phyloP scores from a whole-genome alignment of 2,888 invertebrate genomes.

The Eucera pruinosa region DNA sequence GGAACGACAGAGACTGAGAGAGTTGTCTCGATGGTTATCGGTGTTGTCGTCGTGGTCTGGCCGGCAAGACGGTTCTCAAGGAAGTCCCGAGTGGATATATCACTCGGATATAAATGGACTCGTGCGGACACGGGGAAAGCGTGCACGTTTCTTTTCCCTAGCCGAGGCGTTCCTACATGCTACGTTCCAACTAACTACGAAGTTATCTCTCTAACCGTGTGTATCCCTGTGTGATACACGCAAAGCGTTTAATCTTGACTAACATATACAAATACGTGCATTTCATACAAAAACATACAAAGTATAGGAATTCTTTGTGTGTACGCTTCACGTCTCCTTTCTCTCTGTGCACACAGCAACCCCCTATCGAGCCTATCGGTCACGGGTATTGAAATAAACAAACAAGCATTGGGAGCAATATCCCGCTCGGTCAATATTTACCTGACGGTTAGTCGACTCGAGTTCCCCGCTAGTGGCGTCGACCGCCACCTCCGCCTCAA shows the following conservation, averaged over 20 bases:
- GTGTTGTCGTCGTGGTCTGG: conserved; percentile 32
- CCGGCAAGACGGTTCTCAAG: conserved; percentile 15
- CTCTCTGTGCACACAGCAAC: conserved; percentile 55
- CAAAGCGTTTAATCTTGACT: not conserved
- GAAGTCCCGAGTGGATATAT: conserved; percentile 46
- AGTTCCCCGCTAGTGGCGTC: conserved; percentile 63
- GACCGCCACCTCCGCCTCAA: conserved; percentile 49
- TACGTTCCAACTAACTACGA: not conserved
- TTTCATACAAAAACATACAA: not conserved
- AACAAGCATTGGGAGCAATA: conserved; percentile 84
- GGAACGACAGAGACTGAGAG: conserved; percentile 18
- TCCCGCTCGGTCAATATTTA: conserved; percentile 84
- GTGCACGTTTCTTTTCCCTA: conserved; percentile 2
- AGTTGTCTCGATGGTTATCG: conserved; percentile 57
- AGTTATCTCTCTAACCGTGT: conserved; percentile 4
- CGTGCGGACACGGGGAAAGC: conserved; percentile 14
- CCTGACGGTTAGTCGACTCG: conserved; percentile 83
- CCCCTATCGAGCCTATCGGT: conserved; percentile 77
- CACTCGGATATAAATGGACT: conserved; percentile 49
- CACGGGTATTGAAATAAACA: conserved; percentile 83
- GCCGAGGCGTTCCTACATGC: not conserved
- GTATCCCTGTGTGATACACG: not conserved
- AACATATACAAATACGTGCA: not conserved
- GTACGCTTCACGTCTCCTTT: conserved; percentile 35
- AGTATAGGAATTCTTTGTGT: not conserved